Evolutionary conservation across 1,140 invertebrate species (phyloP).

Genomic region (Drosophila miranda): DNA sequence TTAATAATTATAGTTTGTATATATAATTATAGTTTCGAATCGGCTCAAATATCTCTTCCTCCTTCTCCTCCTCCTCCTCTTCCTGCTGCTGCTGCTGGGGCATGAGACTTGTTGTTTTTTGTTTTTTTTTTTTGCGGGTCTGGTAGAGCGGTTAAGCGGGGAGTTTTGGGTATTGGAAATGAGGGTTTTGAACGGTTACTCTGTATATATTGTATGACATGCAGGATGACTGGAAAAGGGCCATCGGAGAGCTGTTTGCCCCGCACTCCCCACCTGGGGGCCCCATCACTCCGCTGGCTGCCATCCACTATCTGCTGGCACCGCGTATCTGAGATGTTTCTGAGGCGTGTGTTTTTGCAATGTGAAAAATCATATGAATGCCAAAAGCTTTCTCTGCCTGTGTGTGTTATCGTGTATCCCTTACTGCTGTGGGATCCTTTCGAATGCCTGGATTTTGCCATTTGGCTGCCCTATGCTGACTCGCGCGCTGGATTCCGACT

Average conservation of each 20-base stretch:
- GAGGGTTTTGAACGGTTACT: slow-evolving; percentile 29
- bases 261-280: background rate
- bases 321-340: slow-evolving; percentile 1
- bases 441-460: background rate
- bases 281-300: slow-evolving; percentile 34
- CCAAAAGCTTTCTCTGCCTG: slow-evolving; percentile 22
- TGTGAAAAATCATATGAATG: slow-evolving; percentile 47
- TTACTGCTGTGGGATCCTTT: too few species aligned
- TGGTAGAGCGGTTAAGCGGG: slow-evolving; percentile 2
- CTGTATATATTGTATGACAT: slow-evolving; percentile 18
- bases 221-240: slow-evolving; percentile 38
- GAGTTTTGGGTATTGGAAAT: slow-evolving; percentile 14
- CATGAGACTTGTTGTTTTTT: slow-evolving; percentile 7
- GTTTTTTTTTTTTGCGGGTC: background rate
- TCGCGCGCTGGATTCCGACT: too few species aligned
- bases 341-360: slow-evolving; percentile 33
- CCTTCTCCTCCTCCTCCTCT: slow-evolving; percentile 9
- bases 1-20: slow-evolving; percentile 47
- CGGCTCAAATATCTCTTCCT: slow-evolving; percentile 29
- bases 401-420: slow-evolving; percentile 5
- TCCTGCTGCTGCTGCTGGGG: slow-evolving; percentile 10
- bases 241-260: slow-evolving; percentile 26
- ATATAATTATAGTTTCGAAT: slow-evolving; percentile 32
- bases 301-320: slow-evolving; percentile 9
- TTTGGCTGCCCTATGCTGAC: background rate